Conservation (phyloP, 2,113 vertebrate species). For the Alces alces region DNA sequence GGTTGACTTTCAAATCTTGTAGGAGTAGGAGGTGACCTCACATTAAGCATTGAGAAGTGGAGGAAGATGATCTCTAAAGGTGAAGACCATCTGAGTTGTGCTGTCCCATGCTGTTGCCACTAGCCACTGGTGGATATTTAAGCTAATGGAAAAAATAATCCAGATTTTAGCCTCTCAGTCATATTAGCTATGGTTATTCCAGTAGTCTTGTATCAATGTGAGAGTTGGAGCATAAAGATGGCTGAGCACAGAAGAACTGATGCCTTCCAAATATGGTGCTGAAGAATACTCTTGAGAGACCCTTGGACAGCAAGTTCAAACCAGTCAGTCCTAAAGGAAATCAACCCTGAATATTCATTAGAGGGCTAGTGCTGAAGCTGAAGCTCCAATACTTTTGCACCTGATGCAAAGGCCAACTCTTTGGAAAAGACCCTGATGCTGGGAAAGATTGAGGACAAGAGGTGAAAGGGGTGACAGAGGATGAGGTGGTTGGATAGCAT, state of each 20-base stretch:
- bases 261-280: not conserved
- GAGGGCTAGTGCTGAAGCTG: not conserved
- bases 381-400: not conserved
- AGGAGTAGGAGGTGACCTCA: not conserved
- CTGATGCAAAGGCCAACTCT: not conserved
- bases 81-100: not conserved
- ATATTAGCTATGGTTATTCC: not conserved
- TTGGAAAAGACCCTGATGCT: not conserved
- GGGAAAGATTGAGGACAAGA: not conserved
- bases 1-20: not conserved
- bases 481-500: not conserved
- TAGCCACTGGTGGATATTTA: not conserved
- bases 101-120: not conserved
- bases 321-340: not conserved
- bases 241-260: not conserved
- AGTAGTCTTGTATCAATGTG: not conserved
- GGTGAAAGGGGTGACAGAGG: not conserved
- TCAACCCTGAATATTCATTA: not conserved
- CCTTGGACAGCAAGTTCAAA: not conserved
- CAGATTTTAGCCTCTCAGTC: not conserved
- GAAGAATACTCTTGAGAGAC: not conserved
- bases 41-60: not conserved
- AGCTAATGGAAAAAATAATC: not conserved
- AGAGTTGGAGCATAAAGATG: not conserved
- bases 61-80: not conserved